Conservation (phyloP, 1,140 invertebrate species). For the Diprion similis region DNA sequence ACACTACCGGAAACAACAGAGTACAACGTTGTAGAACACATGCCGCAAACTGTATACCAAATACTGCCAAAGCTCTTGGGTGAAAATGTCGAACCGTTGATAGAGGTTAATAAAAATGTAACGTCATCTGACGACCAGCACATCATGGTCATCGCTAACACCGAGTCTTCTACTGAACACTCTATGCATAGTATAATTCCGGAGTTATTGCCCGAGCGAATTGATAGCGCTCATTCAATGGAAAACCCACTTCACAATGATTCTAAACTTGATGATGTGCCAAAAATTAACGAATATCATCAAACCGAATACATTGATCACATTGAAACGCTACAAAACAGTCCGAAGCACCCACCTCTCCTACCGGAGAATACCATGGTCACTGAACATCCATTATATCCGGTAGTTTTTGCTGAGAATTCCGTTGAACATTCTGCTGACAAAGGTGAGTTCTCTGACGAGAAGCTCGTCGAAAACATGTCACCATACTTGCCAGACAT, state of each 20-base stretch:
- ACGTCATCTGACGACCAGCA: slow-evolving; percentile 28
- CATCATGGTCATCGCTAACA: slow-evolving; percentile 37
- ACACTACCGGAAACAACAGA: slow-evolving; percentile 35
- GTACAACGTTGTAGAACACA: slow-evolving; percentile 38
- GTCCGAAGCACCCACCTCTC: slow-evolving; percentile 17
- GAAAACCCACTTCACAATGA: not conserved
- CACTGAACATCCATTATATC: slow-evolving; percentile 31
- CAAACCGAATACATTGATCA: not conserved
- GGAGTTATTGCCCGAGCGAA: slow-evolving; percentile 45
- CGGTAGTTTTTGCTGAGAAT: slow-evolving; percentile 33
- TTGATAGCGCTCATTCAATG: slow-evolving; percentile 20
- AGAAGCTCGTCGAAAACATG: slow-evolving; percentile 60
- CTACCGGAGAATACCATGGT: slow-evolving; percentile 27
- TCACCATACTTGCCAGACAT: slow-evolving; percentile 70
- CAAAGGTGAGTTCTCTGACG: slow-evolving; percentile 29
- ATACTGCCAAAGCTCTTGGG: slow-evolving; percentile 48
- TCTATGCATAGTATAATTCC: slow-evolving; percentile 47
- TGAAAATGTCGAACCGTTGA: slow-evolving; percentile 46
- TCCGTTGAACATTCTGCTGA: slow-evolving; percentile 30
- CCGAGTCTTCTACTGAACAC: slow-evolving; percentile 25
- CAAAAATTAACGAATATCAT: not conserved
- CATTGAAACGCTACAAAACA: not conserved
- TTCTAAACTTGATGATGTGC: not conserved
- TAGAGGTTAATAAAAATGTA: slow-evolving; percentile 34
- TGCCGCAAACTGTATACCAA: slow-evolving; percentile 36